A percentile compares a stretch with the other conserved stretches of the same genome.
Evolutionary conservation across 1,140 invertebrate genomes (phyloP).

Genomic region (Euura lappo): DNA sequence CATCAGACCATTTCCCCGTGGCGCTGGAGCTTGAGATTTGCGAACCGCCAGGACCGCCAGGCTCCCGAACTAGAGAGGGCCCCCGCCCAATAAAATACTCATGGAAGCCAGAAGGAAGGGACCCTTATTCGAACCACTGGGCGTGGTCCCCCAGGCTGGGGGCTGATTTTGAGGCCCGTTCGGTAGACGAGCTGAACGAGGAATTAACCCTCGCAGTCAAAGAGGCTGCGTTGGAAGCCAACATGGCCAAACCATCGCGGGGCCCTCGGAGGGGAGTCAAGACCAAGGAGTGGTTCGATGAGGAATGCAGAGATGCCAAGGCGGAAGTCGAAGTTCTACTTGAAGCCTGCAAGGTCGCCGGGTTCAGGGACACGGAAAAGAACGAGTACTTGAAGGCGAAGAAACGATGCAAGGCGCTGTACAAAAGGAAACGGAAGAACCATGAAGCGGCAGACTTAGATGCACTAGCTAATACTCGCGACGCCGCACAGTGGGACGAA

Average conservation of each 20-base stretch:
- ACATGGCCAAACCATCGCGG: neutral
- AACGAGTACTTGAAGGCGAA: neutral
- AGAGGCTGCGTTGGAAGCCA: neutral
- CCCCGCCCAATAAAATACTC: neutral
- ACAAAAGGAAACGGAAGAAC: no score
- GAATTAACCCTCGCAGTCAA: neutral
- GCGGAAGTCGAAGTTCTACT: neutral
- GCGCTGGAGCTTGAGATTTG: neutral
- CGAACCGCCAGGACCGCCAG: neutral
- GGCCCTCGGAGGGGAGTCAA: neutral
- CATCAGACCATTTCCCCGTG: conserved; percentile 13
- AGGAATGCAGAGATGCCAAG: neutral
- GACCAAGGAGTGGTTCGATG: neutral
- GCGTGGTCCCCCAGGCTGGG: neutral
- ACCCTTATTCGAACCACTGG: neutral
- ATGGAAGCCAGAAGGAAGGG: neutral
- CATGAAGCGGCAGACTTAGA: no score
- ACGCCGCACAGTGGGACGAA: no score
- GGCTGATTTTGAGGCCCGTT: neutral
- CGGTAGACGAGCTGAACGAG: neutral
- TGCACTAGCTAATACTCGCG: no score
- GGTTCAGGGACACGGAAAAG: neutral
- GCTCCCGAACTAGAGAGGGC: neutral
- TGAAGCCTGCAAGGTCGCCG: neutral
- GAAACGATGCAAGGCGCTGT: neutral